Conservation (phyloP, 2,888 invertebrate genomes). For the Cybosia mesomella region DNA sequence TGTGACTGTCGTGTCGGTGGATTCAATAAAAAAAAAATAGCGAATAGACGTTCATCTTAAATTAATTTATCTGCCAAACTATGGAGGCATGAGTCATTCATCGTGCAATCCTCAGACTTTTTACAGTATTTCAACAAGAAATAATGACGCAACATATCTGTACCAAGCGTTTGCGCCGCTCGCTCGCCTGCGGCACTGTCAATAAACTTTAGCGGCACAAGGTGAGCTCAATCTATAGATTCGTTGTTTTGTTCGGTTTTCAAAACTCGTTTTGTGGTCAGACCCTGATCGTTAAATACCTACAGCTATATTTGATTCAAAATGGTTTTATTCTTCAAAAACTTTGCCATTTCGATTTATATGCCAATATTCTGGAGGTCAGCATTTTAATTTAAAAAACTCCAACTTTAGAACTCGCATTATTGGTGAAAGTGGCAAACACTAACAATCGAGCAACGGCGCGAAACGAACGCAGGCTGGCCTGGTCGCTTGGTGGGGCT, state of each 20-base stretch:
- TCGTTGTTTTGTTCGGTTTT: constrained; percentile 68
- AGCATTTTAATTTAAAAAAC: constrained; percentile 67
- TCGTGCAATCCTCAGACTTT: constrained; percentile 69
- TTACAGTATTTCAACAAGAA: constrained; percentile 67
- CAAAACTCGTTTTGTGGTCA: constrained; percentile 60
- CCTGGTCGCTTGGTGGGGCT: constrained; percentile 62
- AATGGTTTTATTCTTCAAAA: constrained; percentile 18
- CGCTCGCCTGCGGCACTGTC: constrained; percentile 78
- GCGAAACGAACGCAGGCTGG: constrained; percentile 82
- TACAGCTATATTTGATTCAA: constrained; percentile 24
- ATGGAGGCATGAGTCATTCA: constrained; percentile 62
- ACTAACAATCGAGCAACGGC: constrained; percentile 80
- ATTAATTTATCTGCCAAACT: constrained; percentile 22
- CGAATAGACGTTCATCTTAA: constrained; percentile 8
- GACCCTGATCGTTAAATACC: constrained; percentile 34
- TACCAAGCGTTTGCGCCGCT: constrained; percentile 62
- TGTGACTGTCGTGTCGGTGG: too few species aligned
- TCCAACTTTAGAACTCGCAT: constrained; percentile 69
- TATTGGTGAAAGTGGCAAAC: constrained; percentile 84
- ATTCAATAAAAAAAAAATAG: background rate
- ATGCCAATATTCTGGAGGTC: constrained; percentile 64
- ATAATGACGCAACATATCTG: constrained; percentile 77
- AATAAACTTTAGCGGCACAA: constrained; percentile 83
- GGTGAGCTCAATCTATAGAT: constrained; percentile 70
- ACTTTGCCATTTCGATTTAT: constrained; percentile 12